Conservation (phyloP, 2,113 vertebrate species). For the Ptilorrhoa leucosticta region DNA sequence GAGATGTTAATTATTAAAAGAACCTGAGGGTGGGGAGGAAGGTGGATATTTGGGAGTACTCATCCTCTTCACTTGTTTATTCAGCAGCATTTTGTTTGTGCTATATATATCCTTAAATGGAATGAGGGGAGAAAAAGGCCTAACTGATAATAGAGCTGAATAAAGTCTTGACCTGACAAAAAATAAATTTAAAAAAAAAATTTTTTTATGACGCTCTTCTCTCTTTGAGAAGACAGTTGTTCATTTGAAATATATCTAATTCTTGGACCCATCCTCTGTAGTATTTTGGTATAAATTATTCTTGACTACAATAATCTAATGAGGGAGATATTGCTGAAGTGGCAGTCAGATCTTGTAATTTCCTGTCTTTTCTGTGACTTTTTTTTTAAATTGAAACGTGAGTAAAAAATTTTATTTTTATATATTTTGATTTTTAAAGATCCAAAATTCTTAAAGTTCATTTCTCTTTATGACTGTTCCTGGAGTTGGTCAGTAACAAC, state of each 20-base stretch:
- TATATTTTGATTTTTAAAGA: background rate
- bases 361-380: background rate
- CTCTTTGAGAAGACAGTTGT: background rate
- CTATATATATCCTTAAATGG: background rate
- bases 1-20: background rate
- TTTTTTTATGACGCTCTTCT: background rate
- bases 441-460: background rate
- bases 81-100: background rate
- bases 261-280: background rate
- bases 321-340: background rate
- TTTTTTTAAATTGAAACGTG: background rate
- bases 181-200: background rate
- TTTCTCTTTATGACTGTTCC: background rate
- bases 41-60: background rate
- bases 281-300: background rate
- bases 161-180: background rate
- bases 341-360: background rate
- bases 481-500: background rate
- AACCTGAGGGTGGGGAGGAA: background rate
- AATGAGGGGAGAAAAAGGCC: background rate
- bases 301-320: background rate
- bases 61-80: background rate
- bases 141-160: background rate
- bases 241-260: background rate
- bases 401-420: background rate